phyloP scores from a whole-genome alignment of 2,113 vertebrate species.

The Merops nubicus region DNA sequence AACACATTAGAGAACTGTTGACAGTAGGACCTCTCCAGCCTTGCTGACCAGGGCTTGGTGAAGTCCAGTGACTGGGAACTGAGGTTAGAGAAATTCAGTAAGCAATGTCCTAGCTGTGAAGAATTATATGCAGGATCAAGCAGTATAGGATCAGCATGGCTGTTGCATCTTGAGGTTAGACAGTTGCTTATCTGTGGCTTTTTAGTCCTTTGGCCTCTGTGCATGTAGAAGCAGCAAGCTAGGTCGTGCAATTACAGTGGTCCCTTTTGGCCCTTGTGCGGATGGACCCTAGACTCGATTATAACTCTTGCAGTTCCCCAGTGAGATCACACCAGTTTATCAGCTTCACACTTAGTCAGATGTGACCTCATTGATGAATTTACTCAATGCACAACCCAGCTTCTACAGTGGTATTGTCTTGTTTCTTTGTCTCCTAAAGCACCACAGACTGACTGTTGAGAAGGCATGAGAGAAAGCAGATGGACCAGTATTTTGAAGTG shows the following conservation, averaged over 20 bases:
- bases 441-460: background rate
- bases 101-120: background rate
- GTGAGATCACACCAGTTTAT: background rate
- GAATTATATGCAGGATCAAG: background rate
- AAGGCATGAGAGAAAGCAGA: background rate
- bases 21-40: background rate
- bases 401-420: background rate
- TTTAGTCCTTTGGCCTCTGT: background rate
- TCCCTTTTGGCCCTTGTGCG: background rate
- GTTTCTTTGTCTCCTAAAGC: background rate
- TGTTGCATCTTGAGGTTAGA: background rate
- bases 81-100: background rate
- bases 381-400: background rate
- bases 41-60: background rate
- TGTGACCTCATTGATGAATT: background rate
- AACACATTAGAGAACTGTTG: background rate
- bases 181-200: background rate
- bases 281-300: accelerated
- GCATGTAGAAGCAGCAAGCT: background rate
- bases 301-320: background rate
- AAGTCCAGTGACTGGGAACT: background rate
- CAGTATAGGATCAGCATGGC: background rate
- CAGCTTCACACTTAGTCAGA: background rate
- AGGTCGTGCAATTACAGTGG: background rate
- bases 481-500: background rate